A percentile compares a stretch with the other conserved stretches of the same genome.
These are phyloP conservation scores for Athripsodes cinereus DNA, from an alignment of 2,888 invertebrate species.

Conservation along the genomic window DNA sequence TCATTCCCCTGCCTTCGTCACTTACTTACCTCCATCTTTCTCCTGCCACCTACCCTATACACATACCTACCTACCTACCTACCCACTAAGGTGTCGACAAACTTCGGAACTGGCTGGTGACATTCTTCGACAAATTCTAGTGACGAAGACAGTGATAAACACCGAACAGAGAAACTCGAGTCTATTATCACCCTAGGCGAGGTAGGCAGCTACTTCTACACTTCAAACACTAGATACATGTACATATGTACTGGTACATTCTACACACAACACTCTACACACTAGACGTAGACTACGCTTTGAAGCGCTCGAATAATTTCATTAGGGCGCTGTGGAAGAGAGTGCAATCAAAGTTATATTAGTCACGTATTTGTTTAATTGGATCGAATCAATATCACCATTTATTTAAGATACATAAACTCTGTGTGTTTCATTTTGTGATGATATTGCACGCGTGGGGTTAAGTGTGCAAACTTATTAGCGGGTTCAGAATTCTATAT, in stretches of 20 bases:
- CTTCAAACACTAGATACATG: neutral
- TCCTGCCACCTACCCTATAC: neutral
- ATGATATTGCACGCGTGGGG: neutral
- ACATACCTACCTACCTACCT: neutral
- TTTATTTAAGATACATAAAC: neutral
- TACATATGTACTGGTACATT: neutral
- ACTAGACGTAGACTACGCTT: neutral
- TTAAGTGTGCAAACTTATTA: too few relatives aligned
- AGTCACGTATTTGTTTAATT: neutral
- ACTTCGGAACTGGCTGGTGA: neutral
- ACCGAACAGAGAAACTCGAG: neutral
- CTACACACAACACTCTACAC: too few relatives aligned
- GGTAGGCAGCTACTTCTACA: neutral
- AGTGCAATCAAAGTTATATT: constrained; percentile 4
- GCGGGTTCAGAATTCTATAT: too few relatives aligned
- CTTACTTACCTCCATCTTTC: neutral
- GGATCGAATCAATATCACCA: constrained; percentile 4
- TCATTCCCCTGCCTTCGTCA: neutral
- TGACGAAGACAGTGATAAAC: constrained; percentile 2
- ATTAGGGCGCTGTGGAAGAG: neutral
- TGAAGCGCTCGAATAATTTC: neutral
- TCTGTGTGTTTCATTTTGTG: neutral
- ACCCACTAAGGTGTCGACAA: constrained; percentile 17
- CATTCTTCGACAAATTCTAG: neutral
- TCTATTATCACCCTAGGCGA: constrained; percentile 7